phyloP scores from a whole-genome alignment of 2,888 invertebrate genomes.

The Drosophila anomalata region DNA sequence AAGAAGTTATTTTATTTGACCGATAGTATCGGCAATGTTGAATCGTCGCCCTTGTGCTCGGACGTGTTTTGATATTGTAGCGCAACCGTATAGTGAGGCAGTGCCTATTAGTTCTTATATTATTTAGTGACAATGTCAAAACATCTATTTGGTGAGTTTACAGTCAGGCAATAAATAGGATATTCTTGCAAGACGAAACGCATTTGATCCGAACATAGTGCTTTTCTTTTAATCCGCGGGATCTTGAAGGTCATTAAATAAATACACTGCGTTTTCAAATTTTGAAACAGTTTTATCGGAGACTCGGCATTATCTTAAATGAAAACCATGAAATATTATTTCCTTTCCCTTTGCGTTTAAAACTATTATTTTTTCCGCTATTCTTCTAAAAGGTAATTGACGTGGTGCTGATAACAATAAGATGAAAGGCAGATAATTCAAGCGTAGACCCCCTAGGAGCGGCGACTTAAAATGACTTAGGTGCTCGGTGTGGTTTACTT shows the following conservation, averaged over 20 bases:
- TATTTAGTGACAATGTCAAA: conserved; percentile 53
- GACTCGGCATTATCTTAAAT: too few species aligned
- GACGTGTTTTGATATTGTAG: too few species aligned
- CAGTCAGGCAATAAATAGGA: background rate
- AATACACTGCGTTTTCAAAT: too few species aligned
- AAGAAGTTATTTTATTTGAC: too few species aligned
- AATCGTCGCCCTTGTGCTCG: too few species aligned
- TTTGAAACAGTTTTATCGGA: too few species aligned
- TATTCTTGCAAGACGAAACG: background rate
- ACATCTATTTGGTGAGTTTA: conserved; percentile 54
- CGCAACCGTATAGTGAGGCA: too few species aligned
- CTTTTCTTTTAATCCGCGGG: too few species aligned
- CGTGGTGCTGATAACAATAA: background rate
- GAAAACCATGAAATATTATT: too few species aligned
- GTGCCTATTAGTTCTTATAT: too few species aligned
- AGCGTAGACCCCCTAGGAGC: background rate
- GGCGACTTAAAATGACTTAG: background rate
- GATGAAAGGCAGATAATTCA: background rate
- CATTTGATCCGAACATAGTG: background rate
- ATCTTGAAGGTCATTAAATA: too few species aligned
- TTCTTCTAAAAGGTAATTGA: conserved; percentile 1
- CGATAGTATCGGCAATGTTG: too few species aligned
- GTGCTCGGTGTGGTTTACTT: background rate
- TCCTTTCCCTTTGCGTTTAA: background rate
- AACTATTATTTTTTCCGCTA: background rate